Percentiles rank a stretch among this genome's conserved stretches.
phyloP scores from a whole-genome alignment of 2,888 invertebrate genomes.

The Drosophila prolongata region DNA sequence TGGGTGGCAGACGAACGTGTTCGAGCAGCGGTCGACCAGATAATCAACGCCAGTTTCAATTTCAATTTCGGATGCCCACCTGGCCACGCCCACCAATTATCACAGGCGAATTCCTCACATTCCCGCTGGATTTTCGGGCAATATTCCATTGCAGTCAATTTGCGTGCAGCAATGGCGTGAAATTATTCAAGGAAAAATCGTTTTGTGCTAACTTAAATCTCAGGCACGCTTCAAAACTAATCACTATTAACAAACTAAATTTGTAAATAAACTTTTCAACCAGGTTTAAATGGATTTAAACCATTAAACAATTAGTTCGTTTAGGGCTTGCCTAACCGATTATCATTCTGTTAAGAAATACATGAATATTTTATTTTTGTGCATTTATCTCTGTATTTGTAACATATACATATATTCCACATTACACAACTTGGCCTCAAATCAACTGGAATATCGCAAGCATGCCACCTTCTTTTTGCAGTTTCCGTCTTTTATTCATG shows the following conservation, averaged over 20 bases:
- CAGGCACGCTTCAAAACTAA: no score
- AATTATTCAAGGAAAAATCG: constrained; percentile 1
- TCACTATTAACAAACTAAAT: no score
- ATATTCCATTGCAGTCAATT: constrained; percentile 24
- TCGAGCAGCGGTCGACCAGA: constrained; percentile 70
- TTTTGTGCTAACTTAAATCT: not conserved
- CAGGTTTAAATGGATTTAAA: no score
- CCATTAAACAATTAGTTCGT: no score
- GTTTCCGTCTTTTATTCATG: constrained; percentile 34
- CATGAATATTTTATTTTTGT: not conserved
- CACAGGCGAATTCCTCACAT: constrained; percentile 6
- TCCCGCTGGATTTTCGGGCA: constrained; percentile 9
- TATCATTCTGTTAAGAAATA: no score
- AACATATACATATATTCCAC: not conserved
- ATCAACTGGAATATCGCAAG: constrained; percentile 37
- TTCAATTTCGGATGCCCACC: constrained; percentile 34
- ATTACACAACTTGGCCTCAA: constrained; percentile 9
- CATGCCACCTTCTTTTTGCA: constrained; percentile 10
- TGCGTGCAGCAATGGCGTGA: constrained; percentile 29
- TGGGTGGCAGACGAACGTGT: constrained; percentile 64
- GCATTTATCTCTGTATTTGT: not conserved
- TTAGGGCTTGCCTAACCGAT: no score
- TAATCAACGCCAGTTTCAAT: constrained; percentile 57
- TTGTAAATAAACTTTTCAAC: no score
- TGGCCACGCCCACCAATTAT: constrained; percentile 38